A percentile compares a stretch with the other conserved stretches of the same genome.
These are phyloP conservation scores for Allobates femoralis DNA, from an alignment of 2,797 vertebrate species.

Conservation along the genomic window DNA sequence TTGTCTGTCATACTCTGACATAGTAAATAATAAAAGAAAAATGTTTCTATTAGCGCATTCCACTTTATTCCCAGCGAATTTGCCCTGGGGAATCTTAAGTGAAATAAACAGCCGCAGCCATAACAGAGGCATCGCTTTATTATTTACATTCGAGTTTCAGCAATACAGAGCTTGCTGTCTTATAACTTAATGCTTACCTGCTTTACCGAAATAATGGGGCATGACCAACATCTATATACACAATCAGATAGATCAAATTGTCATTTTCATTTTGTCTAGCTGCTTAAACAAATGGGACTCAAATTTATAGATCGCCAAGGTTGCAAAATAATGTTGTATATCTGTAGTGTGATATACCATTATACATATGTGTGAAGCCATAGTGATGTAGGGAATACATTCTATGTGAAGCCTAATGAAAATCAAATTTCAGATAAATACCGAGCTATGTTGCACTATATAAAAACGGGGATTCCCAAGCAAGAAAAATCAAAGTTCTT, in stretches of 20 bases:
- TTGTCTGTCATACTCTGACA: constrained; percentile 64
- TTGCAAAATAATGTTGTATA: too few species aligned
- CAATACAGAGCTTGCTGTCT: constrained; percentile 8
- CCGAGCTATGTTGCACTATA: too few species aligned
- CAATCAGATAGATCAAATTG: neutral
- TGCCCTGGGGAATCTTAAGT: constrained; percentile 64
- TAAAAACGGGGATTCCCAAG: too few species aligned
- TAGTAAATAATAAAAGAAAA: constrained; percentile 62
- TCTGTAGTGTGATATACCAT: too few species aligned
- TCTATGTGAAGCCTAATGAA: too few species aligned
- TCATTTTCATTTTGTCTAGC: neutral
- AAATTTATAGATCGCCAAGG: too few species aligned
- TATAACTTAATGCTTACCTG: constrained; percentile 3
- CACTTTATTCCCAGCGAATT: constrained; percentile 59
- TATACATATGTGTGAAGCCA: too few species aligned
- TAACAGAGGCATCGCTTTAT: neutral
- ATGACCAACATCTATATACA: neutral
- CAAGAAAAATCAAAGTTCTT: too few species aligned
- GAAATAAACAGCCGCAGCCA: constrained; percentile 65
- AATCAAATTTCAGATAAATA: too few species aligned
- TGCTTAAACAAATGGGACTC: too few species aligned
- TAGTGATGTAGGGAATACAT: too few species aligned
- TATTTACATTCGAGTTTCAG: neutral
- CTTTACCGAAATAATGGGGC: neutral
- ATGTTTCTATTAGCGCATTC: constrained; percentile 59